phyloP scores from a whole-genome alignment of 1,140 invertebrate species.

The Hydropsyche tenuis region DNA sequence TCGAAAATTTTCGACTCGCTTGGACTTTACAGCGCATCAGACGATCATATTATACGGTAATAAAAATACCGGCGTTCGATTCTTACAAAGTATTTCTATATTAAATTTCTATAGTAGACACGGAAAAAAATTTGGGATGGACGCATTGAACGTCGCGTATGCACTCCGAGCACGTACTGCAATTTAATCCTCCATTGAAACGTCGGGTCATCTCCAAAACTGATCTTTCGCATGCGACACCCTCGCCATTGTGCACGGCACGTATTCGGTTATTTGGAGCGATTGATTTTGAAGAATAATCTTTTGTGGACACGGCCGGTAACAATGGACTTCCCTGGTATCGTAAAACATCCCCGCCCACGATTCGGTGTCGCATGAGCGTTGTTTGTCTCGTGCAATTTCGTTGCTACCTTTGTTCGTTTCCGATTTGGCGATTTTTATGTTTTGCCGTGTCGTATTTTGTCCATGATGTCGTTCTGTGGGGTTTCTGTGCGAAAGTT shows the following conservation, averaged over 20 bases:
- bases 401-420: too few species aligned
- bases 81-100: too few species aligned
- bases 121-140: not conserved
- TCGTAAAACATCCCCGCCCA: too few species aligned
- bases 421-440: too few species aligned
- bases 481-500: not conserved
- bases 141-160: not conserved
- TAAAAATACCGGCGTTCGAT: too few species aligned
- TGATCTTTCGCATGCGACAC: conserved; percentile 17
- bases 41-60: too few species aligned
- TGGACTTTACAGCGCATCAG: too few species aligned
- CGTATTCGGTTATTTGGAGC: conserved; percentile 16
- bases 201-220: conserved; percentile 7
- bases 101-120: too few species aligned
- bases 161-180: conserved; percentile 4
- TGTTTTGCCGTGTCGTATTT: not conserved
- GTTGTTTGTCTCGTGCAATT: too few species aligned
- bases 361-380: too few species aligned
- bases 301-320: not conserved
- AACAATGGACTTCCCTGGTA: not conserved
- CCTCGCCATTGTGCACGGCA: not conserved
- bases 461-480: not conserved
- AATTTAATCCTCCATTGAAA: conserved; percentile 20
- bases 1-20: too few species aligned
- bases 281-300: conserved; percentile 23